Evolutionary conservation across 2,113 vertebrate species (phyloP).

Genomic region (Mobula hypostoma): DNA sequence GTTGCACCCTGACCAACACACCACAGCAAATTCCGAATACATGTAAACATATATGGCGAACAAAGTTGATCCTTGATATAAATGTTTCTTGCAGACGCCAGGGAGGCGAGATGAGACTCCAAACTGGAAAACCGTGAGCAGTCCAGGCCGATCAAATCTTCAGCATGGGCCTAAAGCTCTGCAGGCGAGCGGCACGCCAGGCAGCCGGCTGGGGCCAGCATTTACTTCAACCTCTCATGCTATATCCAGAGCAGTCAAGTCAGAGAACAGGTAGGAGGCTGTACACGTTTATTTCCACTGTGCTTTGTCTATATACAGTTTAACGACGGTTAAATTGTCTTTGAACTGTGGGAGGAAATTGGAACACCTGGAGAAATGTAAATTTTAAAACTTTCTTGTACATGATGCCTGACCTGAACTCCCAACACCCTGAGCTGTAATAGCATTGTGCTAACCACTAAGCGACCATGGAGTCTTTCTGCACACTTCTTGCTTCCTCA

Average conservation of each 20-base stretch:
- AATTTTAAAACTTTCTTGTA: no score
- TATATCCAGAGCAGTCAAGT: slow-evolving; percentile 70
- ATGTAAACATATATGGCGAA: no score
- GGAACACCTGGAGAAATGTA: no score
- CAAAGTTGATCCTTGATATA: background rate
- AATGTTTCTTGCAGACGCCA: slow-evolving; percentile 56
- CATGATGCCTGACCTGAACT: no score
- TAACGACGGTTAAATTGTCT: background rate
- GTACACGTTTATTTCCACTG: background rate
- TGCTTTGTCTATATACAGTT: background rate
- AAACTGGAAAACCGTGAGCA: slow-evolving; percentile 73
- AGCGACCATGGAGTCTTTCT: no score
- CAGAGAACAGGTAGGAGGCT: slow-evolving; percentile 76
- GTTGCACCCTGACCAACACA: no score
- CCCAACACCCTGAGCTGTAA: no score
- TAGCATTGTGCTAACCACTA: no score
- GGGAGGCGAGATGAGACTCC: slow-evolving; percentile 73
- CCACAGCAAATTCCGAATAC: no score
- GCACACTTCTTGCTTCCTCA: no score
- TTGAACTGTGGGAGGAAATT: no score
- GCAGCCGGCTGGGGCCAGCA: slow-evolving; percentile 49
- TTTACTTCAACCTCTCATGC: slow-evolving; percentile 54
- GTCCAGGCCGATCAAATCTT: slow-evolving; percentile 58
- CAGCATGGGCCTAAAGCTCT: slow-evolving; percentile 49
- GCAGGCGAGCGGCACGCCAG: slow-evolving; percentile 49